Conservation (phyloP, 2,888 invertebrate genomes). For the Capitulum mitella region DNA sequence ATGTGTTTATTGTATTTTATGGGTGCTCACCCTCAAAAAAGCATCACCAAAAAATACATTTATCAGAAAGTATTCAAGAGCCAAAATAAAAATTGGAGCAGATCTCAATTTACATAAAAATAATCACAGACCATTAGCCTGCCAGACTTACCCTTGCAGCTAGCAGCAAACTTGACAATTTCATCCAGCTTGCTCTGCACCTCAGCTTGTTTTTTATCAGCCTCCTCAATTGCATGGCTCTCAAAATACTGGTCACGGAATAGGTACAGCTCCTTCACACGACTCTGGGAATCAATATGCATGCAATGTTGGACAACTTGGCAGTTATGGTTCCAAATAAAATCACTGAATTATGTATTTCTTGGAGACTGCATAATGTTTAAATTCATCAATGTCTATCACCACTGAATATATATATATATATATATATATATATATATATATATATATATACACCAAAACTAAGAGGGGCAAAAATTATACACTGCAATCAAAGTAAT, state of each 20-base stretch:
- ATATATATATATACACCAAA: too few species aligned
- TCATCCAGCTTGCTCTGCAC: conserved; percentile 57
- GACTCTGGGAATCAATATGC: conserved; percentile 53
- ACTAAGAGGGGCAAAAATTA: too few species aligned
- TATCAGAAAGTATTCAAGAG: neutral
- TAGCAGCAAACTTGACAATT: conserved; percentile 56
- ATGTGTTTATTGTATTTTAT: neutral
- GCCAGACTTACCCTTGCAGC: conserved; percentile 54
- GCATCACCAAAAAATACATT: neutral
- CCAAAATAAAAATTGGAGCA: neutral
- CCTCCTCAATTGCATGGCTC: conserved; percentile 60
- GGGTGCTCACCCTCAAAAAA: neutral
- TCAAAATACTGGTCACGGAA: conserved; percentile 74
- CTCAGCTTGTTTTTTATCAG: conserved; percentile 56
- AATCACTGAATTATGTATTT: too few species aligned
- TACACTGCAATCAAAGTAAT: too few species aligned
- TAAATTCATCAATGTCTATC: too few species aligned
- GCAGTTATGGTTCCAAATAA: too few species aligned
- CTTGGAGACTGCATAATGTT: too few species aligned
- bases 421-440: too few species aligned
- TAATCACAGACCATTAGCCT: too few species aligned
- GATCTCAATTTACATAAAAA: conserved; percentile 25
- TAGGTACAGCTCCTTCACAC: conserved; percentile 57
- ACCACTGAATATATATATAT: too few species aligned
- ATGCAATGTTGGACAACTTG: too few species aligned